A percentile compares a stretch with the other conserved stretches of the same genome.
phyloP scores from a whole-genome alignment of 2,113 vertebrate species.

The Phaethornis superciliosus region DNA sequence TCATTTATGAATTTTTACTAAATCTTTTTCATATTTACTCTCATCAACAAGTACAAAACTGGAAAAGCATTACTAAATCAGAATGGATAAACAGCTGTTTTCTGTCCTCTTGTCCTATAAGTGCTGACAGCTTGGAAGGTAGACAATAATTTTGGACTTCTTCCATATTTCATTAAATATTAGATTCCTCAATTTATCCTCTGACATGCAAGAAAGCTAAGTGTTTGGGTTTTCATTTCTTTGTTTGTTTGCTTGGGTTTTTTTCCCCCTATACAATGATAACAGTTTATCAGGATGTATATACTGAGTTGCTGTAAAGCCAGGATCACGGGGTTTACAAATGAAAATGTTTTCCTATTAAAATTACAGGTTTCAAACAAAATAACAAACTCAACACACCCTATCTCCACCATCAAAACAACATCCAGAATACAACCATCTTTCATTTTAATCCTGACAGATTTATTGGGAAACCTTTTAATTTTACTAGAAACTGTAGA shows the following conservation, averaged over 20 bases:
- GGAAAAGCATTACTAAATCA: not conserved
- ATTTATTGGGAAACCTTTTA: not conserved
- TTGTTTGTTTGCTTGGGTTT: too few relatives aligned
- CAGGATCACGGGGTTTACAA: not conserved
- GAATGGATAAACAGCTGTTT: not conserved
- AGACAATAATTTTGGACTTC: not conserved
- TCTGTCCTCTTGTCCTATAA: not conserved
- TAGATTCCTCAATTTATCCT: not conserved
- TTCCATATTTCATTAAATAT: not conserved
- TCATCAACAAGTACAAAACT: not conserved
- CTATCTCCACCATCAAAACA: accelerated
- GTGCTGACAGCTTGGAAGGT: not conserved
- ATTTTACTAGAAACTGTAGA: not conserved
- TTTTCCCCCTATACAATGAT: not conserved
- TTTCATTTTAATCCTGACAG: not conserved
- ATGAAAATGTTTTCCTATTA: not conserved
- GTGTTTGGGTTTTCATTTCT: too few relatives aligned
- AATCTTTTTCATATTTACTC: not conserved
- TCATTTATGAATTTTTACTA: not conserved
- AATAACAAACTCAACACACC: not conserved
- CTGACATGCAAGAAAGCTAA: not conserved
- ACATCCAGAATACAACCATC: accelerated
- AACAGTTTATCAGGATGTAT: not conserved
- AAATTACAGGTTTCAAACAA: not conserved
- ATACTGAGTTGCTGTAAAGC: not conserved